A percentile compares a stretch with the other conserved stretches of the same genome.
Evolutionary conservation across 2,113 vertebrate species (phyloP).

Genomic region (Campylorhamphus procurvoides): DNA sequence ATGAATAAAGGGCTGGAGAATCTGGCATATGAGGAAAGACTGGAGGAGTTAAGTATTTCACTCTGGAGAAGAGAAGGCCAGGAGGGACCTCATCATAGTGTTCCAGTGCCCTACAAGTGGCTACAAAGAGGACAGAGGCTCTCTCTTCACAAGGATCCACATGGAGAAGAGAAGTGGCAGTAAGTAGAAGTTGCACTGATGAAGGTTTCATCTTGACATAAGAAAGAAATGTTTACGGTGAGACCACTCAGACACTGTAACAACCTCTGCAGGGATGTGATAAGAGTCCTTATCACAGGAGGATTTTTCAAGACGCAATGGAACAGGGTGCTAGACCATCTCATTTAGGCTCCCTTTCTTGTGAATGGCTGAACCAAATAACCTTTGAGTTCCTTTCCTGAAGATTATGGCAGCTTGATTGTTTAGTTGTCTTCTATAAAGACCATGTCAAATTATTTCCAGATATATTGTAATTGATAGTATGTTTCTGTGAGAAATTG

Average conservation of each 20-base stretch:
- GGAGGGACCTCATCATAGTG: background rate
- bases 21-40: background rate
- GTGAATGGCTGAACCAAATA: background rate
- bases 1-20: background rate
- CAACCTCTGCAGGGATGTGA: background rate
- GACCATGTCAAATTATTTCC: background rate
- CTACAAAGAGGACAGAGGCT: background rate
- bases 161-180: background rate
- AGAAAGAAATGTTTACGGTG: background rate
- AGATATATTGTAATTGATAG: background rate
- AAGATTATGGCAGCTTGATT: background rate
- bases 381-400: background rate
- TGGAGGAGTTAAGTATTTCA: background rate
- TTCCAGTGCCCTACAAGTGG: fast-evolving
- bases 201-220: background rate
- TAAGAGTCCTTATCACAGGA: background rate
- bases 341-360: background rate
- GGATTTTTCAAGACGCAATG: background rate
- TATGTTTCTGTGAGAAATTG: background rate
- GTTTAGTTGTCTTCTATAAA: background rate
- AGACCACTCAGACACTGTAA: background rate
- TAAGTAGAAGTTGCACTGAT: background rate
- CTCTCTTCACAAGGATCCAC: background rate
- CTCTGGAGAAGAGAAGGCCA: background rate
- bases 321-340: background rate